Evolutionary conservation across 2,797 vertebrate genomes (phyloP).

Genomic region (Arnoldichthys spilopterus): DNA sequence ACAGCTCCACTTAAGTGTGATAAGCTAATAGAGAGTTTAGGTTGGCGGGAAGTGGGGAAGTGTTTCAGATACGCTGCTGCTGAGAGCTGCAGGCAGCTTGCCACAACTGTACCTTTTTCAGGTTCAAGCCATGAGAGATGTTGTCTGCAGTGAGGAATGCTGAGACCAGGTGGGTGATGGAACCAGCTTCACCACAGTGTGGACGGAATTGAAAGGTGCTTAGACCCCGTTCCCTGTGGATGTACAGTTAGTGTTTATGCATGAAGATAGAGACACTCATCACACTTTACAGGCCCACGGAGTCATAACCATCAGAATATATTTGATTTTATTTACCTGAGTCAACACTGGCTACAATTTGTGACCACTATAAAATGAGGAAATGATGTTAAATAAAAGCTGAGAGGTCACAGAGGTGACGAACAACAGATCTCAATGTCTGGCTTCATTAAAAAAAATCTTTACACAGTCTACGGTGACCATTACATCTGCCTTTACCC

Average conservation of each 20-base stretch:
- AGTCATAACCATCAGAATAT: too few relatives aligned
- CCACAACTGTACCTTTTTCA: conserved; percentile 87
- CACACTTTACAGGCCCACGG: too few relatives aligned
- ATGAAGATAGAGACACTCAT: conserved; percentile 1
- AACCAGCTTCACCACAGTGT: conserved; percentile 96
- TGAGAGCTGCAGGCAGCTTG: neutral
- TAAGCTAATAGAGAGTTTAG: conserved; percentile 21
- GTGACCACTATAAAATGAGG: too few relatives aligned
- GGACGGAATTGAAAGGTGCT: conserved; percentile 95
- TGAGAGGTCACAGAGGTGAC: too few relatives aligned
- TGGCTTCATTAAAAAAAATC: too few relatives aligned
- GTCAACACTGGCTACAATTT: too few relatives aligned
- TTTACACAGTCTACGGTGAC: neutral
- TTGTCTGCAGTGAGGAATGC: conserved; percentile 96
- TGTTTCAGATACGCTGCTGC: neutral
- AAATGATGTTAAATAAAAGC: too few relatives aligned
- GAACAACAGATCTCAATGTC: too few relatives aligned
- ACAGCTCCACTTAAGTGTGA: conserved; percentile 2
- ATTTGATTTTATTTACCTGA: too few relatives aligned
- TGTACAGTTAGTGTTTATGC: too few relatives aligned
- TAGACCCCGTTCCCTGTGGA: conserved; percentile 90
- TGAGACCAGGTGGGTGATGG: conserved; percentile 94
- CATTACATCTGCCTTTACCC: neutral
- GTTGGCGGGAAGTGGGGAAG: neutral
- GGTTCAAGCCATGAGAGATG: conserved; percentile 95